Percentiles rank a stretch among this genome's conserved stretches.
Evolutionary conservation across 2,797 vertebrate species (phyloP).

Genomic region (Coracias cyanogaster): DNA sequence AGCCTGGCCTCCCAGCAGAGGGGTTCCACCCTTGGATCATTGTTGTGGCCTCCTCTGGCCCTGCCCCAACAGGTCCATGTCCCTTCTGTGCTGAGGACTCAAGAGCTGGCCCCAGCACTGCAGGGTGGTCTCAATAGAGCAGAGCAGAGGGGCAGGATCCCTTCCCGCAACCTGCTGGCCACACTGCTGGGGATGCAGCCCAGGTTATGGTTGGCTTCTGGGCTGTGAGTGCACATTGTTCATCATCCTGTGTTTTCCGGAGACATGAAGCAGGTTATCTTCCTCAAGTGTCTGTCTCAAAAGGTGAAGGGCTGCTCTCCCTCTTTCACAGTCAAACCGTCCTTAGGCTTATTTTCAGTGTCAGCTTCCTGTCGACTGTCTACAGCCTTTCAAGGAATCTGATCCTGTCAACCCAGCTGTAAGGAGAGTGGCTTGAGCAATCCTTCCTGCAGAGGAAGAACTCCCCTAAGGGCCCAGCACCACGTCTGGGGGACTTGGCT

Average conservation of each 20-base stretch:
- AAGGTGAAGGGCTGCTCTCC: neutral
- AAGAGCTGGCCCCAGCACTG: neutral
- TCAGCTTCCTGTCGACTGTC: neutral
- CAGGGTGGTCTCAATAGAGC: neutral
- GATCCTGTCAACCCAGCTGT: neutral
- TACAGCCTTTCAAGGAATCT: neutral
- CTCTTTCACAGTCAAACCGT: neutral
- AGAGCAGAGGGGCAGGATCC: neutral
- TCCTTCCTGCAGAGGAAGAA: neutral
- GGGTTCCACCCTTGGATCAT: neutral
- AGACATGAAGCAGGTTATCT: neutral
- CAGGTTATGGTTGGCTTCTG: neutral
- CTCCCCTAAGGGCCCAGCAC: neutral
- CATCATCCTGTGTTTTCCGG: accelerated
- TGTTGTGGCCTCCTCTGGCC: neutral
- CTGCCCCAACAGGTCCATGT: neutral
- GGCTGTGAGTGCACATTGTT: neutral
- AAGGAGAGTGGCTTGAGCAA: neutral
- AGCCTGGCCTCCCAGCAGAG: neutral
- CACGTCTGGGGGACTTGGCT: neutral
- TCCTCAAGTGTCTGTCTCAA: neutral
- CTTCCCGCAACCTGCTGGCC: neutral
- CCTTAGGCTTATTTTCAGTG: neutral
- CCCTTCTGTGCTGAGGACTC: neutral
- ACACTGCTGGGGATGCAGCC: neutral